Conservation (phyloP, 2,888 invertebrate species). For the Eupithecia abbreviata region DNA sequence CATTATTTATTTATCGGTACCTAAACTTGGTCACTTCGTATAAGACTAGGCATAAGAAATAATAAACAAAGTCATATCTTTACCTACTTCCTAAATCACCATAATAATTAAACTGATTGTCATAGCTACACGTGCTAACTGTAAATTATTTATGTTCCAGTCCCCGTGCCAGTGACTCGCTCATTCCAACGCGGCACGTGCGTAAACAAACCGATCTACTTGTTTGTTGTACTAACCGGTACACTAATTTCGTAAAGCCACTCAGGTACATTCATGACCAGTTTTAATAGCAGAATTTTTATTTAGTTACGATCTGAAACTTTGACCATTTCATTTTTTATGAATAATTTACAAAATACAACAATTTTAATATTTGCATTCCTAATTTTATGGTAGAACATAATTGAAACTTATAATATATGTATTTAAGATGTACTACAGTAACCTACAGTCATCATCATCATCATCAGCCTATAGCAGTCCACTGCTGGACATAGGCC, state of each 20-base stretch:
- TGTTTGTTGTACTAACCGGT: constrained; percentile 43
- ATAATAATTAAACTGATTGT: not conserved
- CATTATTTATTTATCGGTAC: too few species aligned
- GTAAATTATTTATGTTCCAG: constrained; percentile 12
- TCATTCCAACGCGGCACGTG: constrained; percentile 39
- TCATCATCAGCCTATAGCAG: too few species aligned
- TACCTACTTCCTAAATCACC: not conserved
- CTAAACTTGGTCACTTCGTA: not conserved
- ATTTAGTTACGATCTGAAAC: too few species aligned
- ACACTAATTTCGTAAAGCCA: not conserved
- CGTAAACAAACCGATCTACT: constrained; percentile 43
- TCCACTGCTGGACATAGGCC: too few species aligned
- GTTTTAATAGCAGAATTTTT: not conserved
- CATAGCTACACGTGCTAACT: not conserved
- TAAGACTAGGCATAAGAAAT: not conserved
- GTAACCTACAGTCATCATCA: too few species aligned
- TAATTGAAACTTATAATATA: too few species aligned
- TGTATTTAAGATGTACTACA: too few species aligned
- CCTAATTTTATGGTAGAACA: too few species aligned
- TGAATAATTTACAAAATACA: too few species aligned
- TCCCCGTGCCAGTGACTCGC: constrained; percentile 15
- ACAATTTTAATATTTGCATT: too few species aligned
- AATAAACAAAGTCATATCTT: not conserved
- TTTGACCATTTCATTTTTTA: too few species aligned
- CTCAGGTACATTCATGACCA: not conserved